A percentile compares a stretch with the other conserved stretches of the same genome.
These are phyloP conservation scores for Phenacoccus solenopsis DNA, from an alignment of 1,140 invertebrate genomes.

Conservation along the genomic window DNA sequence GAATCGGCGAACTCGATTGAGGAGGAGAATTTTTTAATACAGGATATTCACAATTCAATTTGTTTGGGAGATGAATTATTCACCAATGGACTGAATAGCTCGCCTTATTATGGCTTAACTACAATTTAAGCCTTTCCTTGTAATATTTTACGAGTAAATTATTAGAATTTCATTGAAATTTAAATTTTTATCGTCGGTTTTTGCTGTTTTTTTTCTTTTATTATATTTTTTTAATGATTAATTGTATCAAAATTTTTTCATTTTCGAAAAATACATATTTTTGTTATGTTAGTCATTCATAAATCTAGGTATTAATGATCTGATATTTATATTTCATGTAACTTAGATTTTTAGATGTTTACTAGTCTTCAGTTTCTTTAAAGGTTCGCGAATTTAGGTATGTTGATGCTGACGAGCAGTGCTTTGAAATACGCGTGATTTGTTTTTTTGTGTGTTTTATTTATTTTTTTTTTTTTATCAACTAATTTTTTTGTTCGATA, in stretches of 20 bases:
- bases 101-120: conserved; percentile 2
- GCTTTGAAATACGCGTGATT: too few species aligned
- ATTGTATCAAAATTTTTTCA: background rate
- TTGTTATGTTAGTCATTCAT: too few species aligned
- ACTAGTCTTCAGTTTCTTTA: too few species aligned
- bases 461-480: too few species aligned
- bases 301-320: too few species aligned
- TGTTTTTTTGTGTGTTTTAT: too few species aligned
- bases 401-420: too few species aligned
- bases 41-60: conserved; percentile 6
- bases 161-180: background rate
- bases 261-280: too few species aligned
- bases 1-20: background rate
- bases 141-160: background rate
- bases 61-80: conserved; percentile 14
- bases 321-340: too few species aligned
- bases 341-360: too few species aligned
- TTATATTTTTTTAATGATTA: background rate
- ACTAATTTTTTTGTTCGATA: too few species aligned
- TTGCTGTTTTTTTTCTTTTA: background rate
- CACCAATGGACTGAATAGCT: conserved; percentile 5
- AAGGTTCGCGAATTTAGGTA: too few species aligned
- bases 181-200: background rate
- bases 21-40: background rate
- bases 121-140: background rate